These are phyloP conservation scores for Nycticebus coucang DNA, from an alignment of 2,113 vertebrate species.

Conservation along the genomic window DNA sequence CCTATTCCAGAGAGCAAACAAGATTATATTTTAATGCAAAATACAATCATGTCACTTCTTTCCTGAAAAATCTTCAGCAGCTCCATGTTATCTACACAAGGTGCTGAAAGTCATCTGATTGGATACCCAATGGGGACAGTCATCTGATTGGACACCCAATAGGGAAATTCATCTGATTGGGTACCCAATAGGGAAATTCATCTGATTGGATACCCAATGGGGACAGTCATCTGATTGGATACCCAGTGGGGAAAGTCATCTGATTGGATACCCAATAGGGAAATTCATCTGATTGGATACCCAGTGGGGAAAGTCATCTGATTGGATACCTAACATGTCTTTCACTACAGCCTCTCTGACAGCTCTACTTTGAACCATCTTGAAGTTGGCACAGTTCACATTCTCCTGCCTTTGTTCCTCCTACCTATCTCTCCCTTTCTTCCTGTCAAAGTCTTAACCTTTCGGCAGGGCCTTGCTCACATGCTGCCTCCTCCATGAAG, in stretches of 20 bases:
- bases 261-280: too few species aligned
- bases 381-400: not conserved
- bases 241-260: not conserved
- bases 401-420: not conserved
- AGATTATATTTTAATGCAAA: not conserved
- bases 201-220: too few species aligned
- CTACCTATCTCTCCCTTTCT: not conserved
- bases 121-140: not conserved
- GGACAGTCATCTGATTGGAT: not conserved
- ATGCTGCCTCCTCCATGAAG: not conserved
- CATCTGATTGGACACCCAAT: too few species aligned
- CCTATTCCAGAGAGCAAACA: not conserved
- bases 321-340: not conserved
- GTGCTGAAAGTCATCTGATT: too few species aligned
- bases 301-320: too few species aligned
- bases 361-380: not conserved
- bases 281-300: too few species aligned
- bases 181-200: too few species aligned
- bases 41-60: not conserved
- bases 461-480: not conserved
- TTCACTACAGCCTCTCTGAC: not conserved
- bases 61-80: not conserved
- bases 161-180: too few species aligned
- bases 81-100: not conserved
- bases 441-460: not conserved